Evolutionary conservation across 23 tunicate genomes (phyloP).

Genomic region (Oikopleura vanhoeffeni): DNA sequence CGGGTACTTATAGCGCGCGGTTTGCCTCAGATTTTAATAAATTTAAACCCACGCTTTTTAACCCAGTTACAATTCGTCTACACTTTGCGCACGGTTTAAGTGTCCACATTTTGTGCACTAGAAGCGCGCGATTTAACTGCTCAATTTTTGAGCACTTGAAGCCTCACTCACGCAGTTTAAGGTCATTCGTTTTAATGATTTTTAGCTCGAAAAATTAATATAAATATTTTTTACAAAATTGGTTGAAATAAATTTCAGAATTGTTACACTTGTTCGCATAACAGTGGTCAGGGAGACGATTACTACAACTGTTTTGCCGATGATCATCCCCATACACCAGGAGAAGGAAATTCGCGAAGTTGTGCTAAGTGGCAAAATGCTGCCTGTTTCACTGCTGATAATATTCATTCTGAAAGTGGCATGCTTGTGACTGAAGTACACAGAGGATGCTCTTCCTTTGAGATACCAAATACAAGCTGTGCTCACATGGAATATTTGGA

Average conservation of each 20-base stretch:
- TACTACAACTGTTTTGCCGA: not conserved
- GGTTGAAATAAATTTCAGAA: not conserved
- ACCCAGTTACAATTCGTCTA: no score
- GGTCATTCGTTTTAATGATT: no score
- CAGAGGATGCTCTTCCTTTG: constrained; percentile 8
- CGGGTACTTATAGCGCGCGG: no score
- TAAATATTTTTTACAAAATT: no score
- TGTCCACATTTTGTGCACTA: no score
- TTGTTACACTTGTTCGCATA: constrained; percentile 6
- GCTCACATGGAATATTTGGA: not conserved
- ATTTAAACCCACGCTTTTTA: no score
- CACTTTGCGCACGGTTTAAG: no score
- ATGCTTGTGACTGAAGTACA: not conserved
- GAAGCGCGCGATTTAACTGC: no score
- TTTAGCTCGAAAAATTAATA: no score
- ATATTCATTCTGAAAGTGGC: not conserved
- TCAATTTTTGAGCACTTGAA: no score
- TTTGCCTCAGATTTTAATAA: no score
- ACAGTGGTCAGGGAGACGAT: not conserved
- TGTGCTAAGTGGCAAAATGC: constrained; percentile 1
- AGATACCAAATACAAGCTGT: not conserved
- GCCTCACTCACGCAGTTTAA: no score
- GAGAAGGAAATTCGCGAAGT: not conserved
- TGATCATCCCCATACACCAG: not conserved
- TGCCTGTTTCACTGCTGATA: not conserved